phyloP scores from a whole-genome alignment of 2,797 vertebrate genomes.

The Danio kyathit region DNA sequence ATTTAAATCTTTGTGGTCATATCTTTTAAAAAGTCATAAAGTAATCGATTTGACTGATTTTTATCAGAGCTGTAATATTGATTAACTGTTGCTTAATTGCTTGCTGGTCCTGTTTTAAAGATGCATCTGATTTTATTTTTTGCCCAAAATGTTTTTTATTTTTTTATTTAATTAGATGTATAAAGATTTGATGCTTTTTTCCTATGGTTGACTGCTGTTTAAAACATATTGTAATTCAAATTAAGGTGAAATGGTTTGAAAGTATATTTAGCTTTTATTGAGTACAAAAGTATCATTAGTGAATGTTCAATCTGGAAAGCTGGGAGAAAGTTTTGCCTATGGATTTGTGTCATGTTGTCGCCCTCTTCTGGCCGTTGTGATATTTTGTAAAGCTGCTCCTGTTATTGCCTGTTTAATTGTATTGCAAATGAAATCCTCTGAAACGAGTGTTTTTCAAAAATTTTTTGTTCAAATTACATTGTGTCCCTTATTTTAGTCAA shows the following conservation, averaged over 20 bases:
- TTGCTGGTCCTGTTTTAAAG: background rate
- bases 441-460: background rate
- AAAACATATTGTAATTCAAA: background rate
- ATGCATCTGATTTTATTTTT: background rate
- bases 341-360: conserved; percentile 24
- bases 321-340: background rate
- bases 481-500: too few relatives aligned
- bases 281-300: background rate
- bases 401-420: background rate
- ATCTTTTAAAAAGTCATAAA: too few relatives aligned
- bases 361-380: conserved; percentile 38
- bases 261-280: background rate
- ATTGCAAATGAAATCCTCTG: background rate
- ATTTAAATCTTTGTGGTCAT: too few relatives aligned
- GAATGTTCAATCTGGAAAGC: background rate
- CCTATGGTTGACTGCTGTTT: background rate
- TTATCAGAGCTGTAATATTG: too few relatives aligned
- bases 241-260: background rate
- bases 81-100: too few relatives aligned
- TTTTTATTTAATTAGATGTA: too few relatives aligned
- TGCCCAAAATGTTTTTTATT: background rate
- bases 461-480: too few relatives aligned
- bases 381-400: background rate
- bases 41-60: too few relatives aligned
- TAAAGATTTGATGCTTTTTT: background rate